Evolutionary conservation across 2,797 vertebrate species (phyloP).

Genomic region (Graptemys geographica): DNA sequence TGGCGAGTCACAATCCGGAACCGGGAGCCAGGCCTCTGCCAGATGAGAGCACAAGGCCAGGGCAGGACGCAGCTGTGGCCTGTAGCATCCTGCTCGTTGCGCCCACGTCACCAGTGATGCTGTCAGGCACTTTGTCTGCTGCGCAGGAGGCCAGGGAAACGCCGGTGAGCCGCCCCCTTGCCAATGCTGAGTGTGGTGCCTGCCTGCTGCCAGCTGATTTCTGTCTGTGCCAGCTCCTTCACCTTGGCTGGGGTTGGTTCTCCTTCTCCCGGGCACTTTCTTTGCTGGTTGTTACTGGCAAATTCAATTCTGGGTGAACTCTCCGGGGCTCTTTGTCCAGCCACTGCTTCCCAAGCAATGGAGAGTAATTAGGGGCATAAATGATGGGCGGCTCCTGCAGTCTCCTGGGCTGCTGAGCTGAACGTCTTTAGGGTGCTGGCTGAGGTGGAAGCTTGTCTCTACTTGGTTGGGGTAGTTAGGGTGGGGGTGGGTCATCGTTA

Average conservation of each 20-base stretch:
- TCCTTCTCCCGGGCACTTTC: background rate
- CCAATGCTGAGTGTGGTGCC: background rate
- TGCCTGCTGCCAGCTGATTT: slow-evolving; percentile 8
- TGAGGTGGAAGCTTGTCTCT: background rate
- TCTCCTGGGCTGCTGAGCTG: background rate
- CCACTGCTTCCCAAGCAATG: slow-evolving; percentile 6
- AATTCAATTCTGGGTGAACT: slow-evolving; percentile 48
- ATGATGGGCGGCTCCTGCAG: background rate
- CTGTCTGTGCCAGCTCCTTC: background rate
- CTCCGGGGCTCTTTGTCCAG: slow-evolving; percentile 8
- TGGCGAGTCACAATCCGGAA: too few relatives aligned
- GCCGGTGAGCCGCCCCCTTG: background rate
- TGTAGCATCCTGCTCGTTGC: too few relatives aligned
- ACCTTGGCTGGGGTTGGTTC: slow-evolving; percentile 6
- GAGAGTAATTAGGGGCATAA: slow-evolving; percentile 35
- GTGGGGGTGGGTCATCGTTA: too few relatives aligned
- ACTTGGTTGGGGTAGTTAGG: background rate
- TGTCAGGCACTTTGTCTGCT: background rate
- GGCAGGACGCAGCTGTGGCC: background rate
- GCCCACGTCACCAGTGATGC: background rate
- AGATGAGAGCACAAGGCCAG: too few relatives aligned
- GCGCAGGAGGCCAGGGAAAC: background rate
- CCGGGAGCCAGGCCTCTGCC: background rate
- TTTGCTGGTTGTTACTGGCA: slow-evolving; percentile 20
- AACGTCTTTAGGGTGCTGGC: background rate